A percentile compares a stretch with the other conserved stretches of the same genome.
phyloP scores from a whole-genome alignment of 2,113 vertebrate genomes.

The Apteryx mantelli region DNA sequence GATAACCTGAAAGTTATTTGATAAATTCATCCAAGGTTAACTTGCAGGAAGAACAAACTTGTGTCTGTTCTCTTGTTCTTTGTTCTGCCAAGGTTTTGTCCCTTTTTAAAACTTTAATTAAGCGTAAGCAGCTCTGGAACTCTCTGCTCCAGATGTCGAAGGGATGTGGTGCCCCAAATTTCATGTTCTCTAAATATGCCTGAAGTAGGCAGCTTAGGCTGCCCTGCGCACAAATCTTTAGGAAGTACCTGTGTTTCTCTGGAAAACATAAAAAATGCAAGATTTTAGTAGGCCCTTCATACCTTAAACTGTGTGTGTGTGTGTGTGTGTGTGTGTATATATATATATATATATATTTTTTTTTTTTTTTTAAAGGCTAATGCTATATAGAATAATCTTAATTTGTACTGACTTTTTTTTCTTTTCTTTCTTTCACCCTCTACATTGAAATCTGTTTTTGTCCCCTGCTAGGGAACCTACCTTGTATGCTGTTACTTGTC shows the following conservation, averaged over 20 bases:
- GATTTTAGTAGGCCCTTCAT: fast-evolving
- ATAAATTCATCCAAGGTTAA: background rate
- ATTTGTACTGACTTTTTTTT: background rate
- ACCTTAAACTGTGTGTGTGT: background rate
- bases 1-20: background rate
- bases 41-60: background rate
- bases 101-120: background rate
- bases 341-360: too few species aligned
- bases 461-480: background rate
- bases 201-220: background rate
- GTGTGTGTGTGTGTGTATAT: too few species aligned
- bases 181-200: background rate
- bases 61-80: background rate
- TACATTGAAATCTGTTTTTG: fast-evolving
- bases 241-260: background rate
- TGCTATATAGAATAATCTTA: fast-evolving
- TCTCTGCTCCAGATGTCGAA: background rate
- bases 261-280: background rate
- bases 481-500: background rate
- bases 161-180: background rate
- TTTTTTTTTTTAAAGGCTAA: background rate
- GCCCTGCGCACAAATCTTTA: too few species aligned
- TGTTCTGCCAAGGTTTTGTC: background rate
- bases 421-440: too few species aligned
- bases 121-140: background rate